Conservation (phyloP, 2,113 vertebrate genomes). For the Tretioscincus oriximinensis region DNA sequence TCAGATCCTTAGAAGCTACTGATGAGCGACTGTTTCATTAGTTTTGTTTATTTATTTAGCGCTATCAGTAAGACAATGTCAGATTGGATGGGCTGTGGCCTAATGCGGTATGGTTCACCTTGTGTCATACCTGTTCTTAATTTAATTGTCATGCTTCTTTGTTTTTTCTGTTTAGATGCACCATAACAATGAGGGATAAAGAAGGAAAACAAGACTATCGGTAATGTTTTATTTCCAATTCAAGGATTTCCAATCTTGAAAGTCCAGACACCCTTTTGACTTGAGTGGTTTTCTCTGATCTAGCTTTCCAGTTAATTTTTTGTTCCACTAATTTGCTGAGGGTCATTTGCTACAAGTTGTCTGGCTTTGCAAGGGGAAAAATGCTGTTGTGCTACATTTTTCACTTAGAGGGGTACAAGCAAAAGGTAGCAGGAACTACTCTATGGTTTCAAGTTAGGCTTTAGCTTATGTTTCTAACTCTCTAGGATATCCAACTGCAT, state of each 20-base stretch:
- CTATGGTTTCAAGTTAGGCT: background rate
- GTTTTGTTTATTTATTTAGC: no score
- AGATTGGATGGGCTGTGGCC: no score
- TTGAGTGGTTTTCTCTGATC: background rate
- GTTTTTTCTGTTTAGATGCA: slow-evolving; percentile 74
- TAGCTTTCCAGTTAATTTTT: background rate
- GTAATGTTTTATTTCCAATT: slow-evolving; percentile 62
- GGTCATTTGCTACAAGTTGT: background rate
- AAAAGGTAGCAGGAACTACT: background rate
- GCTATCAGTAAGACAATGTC: no score
- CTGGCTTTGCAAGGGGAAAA: background rate
- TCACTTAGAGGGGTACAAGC: background rate
- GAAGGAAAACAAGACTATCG: slow-evolving; percentile 97
- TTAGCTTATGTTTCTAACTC: background rate
- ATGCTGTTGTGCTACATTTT: background rate
- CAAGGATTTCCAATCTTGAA: background rate
- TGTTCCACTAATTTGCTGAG: background rate
- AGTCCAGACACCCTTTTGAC: background rate
- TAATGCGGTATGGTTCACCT: no score
- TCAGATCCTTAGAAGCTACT: no score
- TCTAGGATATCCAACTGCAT: background rate
- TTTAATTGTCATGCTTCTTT: background rate
- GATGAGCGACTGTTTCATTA: no score
- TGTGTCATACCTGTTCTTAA: no score
- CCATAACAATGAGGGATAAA: slow-evolving; percentile 94